Percentiles rank a stretch among this genome's conserved stretches.
These are phyloP conservation scores for Cepphus grylle DNA, from an alignment of 2,113 vertebrate genomes.

Conservation along the genomic window DNA sequence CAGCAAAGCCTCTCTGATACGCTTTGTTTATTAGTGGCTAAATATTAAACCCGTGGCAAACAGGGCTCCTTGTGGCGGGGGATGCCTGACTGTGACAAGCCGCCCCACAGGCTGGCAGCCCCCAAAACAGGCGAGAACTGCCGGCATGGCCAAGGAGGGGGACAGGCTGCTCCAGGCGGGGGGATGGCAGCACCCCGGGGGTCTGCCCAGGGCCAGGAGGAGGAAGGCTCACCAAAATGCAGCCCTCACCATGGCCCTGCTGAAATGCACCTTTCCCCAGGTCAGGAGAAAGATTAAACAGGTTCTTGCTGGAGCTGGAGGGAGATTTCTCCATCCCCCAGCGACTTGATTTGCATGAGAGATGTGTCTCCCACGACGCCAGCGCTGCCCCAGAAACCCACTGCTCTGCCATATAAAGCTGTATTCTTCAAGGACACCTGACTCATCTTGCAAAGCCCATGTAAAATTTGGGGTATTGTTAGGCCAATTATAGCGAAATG, in stretches of 20 bases:
- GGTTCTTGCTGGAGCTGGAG: neutral
- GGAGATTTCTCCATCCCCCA: neutral
- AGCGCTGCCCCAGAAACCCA: slow-evolving; percentile 12
- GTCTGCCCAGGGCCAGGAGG: neutral
- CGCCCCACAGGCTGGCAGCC: accelerated
- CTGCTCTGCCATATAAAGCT: neutral
- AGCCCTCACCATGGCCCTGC: neutral
- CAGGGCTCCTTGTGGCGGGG: neutral
- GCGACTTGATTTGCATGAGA: neutral
- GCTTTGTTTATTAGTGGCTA: slow-evolving; percentile 37
- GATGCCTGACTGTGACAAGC: neutral
- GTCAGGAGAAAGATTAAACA: neutral
- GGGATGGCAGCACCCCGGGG: neutral
- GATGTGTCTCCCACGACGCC: accelerated
- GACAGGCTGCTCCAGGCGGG: neutral
- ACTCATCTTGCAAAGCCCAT: neutral
- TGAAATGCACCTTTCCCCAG: neutral
- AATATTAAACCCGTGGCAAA: slow-evolving; percentile 62
- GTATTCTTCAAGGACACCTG: neutral
- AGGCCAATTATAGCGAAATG: neutral
- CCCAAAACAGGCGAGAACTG: accelerated
- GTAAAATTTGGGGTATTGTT: neutral
- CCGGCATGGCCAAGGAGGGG: neutral
- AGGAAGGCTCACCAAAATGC: neutral
- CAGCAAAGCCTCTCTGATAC: neutral